Evolutionary conservation across 2,888 invertebrate species (phyloP), one percentile per base, ranked within the genome.

Genomic region (Caenorhabditis afra): DNA sequence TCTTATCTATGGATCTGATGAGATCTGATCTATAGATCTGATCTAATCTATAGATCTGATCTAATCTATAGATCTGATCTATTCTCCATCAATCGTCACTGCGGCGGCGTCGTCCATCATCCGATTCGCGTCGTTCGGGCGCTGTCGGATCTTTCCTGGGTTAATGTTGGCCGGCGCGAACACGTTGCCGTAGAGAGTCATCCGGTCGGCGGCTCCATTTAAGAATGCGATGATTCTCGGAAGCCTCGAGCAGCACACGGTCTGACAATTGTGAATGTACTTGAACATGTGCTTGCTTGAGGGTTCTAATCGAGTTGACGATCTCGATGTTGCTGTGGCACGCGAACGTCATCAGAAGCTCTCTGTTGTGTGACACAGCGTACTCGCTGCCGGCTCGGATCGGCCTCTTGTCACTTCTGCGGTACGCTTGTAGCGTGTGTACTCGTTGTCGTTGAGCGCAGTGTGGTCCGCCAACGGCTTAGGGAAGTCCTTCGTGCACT

Each of bases 251-350:
- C 11, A 76, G 35, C 1, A 57, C 68, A 4, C 68, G 76, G 22
- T 67, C 76, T 0, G 53, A 50, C 76, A 67, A 49, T 76, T 64
- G 23, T 57, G 57, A 22, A 64, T 53, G n/a, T 74, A 74, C 12
- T 74, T 74, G 39, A 66, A 74, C 12, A 74, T 66, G 10, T 74
- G 66, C n/a, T 29, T 29, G 29, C 3, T 74, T 74, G 35, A 74
- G 12, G 3, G 52, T 49, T 7, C 22, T 41, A 20, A 74, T n/a
- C 1, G 65, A 45, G 3, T 23, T 29, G 10, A 74, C 59, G 0
- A 74, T 39, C 14, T 74, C 66, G 8, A 66, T 23, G 50, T 74
- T 74, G 16, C 44, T 14, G 35, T 74, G 66, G 14, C 58, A 65
- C 0, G 14, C 59, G 37, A 37, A 47, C 18, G 35, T 29, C 23